Percentiles rank a stretch among this genome's conserved stretches.
Conservation (phyloP, 2,113 vertebrate genomes). For the Gila orcuttii region DNA sequence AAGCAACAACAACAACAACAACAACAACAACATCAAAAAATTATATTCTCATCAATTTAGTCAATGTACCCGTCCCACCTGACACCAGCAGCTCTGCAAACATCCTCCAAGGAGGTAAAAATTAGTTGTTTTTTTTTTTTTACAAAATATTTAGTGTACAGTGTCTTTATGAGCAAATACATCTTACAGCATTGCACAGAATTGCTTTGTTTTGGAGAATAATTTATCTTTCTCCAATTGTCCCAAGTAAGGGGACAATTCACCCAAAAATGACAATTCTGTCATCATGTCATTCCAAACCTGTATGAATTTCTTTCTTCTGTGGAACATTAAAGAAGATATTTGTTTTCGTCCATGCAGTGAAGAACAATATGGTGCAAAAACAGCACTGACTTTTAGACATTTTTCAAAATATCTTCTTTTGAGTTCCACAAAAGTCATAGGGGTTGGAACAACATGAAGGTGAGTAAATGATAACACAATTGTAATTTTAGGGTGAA, state of each 20-base stretch:
- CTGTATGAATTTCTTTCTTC: background rate
- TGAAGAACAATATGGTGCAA: background rate
- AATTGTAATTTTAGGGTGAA: background rate
- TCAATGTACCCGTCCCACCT: background rate
- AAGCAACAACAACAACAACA: background rate
- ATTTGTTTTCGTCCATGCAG: background rate
- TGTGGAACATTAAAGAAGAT: background rate
- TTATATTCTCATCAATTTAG: background rate
- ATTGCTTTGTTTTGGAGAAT: constrained; percentile 18
- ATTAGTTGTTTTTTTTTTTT: background rate
- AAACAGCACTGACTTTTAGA: background rate
- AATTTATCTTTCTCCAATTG: background rate
- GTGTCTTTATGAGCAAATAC: constrained; percentile 27
- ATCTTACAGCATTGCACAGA: constrained; percentile 18
- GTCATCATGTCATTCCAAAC: background rate
- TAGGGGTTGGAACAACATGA: background rate
- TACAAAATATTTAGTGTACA: constrained; percentile 51
- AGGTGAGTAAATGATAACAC: background rate
- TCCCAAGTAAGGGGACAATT: background rate
- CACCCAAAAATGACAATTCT: background rate
- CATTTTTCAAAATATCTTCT: background rate
- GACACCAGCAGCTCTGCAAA: constrained; percentile 29
- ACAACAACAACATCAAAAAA: no score
- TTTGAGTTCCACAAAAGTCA: background rate
- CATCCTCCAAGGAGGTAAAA: constrained; percentile 36